Evolutionary conservation across 1,140 invertebrate genomes (phyloP).

Genomic region (Sipha flava): DNA sequence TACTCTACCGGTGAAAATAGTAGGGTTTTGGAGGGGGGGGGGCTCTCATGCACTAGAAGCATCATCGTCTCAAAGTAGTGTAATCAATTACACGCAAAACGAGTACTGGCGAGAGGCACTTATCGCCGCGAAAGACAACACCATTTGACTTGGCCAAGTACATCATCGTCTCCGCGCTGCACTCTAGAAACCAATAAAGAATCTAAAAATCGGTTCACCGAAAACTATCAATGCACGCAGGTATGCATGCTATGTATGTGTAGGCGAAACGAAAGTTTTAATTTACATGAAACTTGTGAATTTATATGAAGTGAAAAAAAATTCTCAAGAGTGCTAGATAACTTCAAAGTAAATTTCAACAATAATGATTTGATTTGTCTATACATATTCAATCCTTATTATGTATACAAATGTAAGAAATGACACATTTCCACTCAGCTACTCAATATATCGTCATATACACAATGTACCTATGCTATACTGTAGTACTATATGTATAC

Average conservation of each 20-base stretch:
- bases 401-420: too few species aligned
- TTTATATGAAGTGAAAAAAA: neutral
- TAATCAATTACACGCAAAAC: slow-evolving; percentile 30
- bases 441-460: too few species aligned
- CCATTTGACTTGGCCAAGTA: slow-evolving; percentile 8
- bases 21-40: neutral
- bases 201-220: neutral
- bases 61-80: slow-evolving; percentile 26
- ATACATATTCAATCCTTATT: neutral
- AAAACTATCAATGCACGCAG: neutral
- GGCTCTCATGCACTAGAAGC: slow-evolving; percentile 2
- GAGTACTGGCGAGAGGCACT: slow-evolving; percentile 25
- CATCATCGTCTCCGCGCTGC: neutral
- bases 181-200: neutral
- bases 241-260: neutral
- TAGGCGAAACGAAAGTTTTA: neutral
- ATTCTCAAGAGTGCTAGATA: neutral
- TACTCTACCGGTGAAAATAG: neutral
- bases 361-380: neutral
- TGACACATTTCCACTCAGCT: too few species aligned
- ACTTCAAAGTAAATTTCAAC: neutral
- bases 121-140: slow-evolving; percentile 17
- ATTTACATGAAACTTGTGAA: neutral
- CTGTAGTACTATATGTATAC: too few species aligned
- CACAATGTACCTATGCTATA: too few species aligned